Percentiles rank a stretch among this genome's conserved stretches.
Conservation (phyloP, 2,888 invertebrate genomes). For the Tricholauxania praeusta region DNA sequence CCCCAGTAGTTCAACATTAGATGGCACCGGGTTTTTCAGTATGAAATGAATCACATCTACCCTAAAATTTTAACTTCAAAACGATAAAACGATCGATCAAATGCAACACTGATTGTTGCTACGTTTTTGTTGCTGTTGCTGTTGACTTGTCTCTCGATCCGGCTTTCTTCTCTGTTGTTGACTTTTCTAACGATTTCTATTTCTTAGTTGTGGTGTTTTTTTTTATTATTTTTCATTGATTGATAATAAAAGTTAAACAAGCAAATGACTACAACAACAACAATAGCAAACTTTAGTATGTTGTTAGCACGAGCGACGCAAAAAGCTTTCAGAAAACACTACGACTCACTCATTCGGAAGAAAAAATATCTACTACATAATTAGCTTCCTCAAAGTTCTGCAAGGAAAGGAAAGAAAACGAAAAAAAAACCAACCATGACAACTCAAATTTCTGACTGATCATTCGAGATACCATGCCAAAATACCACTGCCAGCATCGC, state of each 20-base stretch:
- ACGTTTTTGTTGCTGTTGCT: constrained; percentile 11
- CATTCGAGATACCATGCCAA: no score
- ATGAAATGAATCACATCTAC: no score
- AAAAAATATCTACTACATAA: no score
- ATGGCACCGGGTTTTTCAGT: no score
- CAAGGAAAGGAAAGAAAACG: no score
- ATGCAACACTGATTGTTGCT: constrained; percentile 13
- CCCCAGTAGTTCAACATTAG: no score
- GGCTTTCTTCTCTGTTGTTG: not conserved
- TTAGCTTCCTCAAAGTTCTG: no score
- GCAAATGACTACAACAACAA: constrained; percentile 49
- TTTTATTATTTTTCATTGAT: constrained; percentile 46
- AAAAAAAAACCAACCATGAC: no score
- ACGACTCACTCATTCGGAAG: no score
- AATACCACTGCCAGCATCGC: no score
- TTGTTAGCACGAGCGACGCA: constrained; percentile 13
- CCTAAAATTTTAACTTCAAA: not conserved
- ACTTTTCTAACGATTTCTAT: constrained; percentile 39
- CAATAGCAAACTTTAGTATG: not conserved
- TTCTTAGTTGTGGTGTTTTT: constrained; percentile 24
- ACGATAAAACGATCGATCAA: constrained; percentile 15
- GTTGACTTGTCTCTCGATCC: not conserved
- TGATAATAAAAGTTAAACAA: constrained; percentile 62
- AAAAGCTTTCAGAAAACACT: no score
- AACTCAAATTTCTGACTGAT: no score